A percentile compares a stretch with the other conserved stretches of the same genome.
Conservation (phyloP, 2,797 vertebrate species). For the Helicolenus hilgendorfi region DNA sequence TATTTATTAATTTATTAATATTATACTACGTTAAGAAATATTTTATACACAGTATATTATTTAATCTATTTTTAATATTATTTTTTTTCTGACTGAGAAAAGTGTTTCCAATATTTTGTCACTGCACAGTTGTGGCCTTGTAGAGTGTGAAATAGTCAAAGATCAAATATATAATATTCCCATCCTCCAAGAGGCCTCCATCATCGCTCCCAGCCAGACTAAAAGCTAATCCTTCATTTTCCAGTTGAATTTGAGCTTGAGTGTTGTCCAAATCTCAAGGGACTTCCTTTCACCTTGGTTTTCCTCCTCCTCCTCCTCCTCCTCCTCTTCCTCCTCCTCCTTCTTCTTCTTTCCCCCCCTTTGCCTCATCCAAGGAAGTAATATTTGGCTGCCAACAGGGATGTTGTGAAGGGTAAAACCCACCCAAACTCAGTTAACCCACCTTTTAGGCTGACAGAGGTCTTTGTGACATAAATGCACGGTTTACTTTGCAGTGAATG, state of each 20-base stretch:
- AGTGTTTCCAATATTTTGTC: background rate
- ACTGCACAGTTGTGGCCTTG: slow-evolving; percentile 2
- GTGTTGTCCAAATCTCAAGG: slow-evolving; percentile 72
- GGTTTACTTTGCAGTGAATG: slow-evolving; percentile 24
- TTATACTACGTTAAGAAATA: too few species aligned
- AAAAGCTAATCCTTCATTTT: slow-evolving; percentile 83
- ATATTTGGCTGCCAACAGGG: slow-evolving; percentile 65
- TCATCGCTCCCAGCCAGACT: slow-evolving; percentile 80
- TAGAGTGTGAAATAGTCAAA: slow-evolving; percentile 30
- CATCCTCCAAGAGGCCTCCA: slow-evolving; percentile 63
- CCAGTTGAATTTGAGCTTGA: slow-evolving; percentile 79
- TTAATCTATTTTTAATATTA: background rate
- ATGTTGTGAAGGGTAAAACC: slow-evolving; percentile 47
- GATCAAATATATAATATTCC: slow-evolving; percentile 60
- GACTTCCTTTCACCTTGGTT: slow-evolving; percentile 73
- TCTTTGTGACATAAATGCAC: slow-evolving; percentile 38
- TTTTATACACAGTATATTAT: background rate
- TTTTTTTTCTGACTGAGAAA: background rate
- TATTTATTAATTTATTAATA: background rate
- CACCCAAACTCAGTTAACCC: slow-evolving; percentile 56
- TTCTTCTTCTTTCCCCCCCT: background rate
- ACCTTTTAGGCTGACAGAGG: slow-evolving; percentile 30
- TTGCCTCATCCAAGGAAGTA: slow-evolving; percentile 37
- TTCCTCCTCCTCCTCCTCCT: slow-evolving; percentile 1
- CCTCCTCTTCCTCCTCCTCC: background rate